Evolutionary conservation across 1,140 invertebrate species (phyloP), one percentile per base, ranked within the genome.

Genomic region (Bombus confusus): DNA sequence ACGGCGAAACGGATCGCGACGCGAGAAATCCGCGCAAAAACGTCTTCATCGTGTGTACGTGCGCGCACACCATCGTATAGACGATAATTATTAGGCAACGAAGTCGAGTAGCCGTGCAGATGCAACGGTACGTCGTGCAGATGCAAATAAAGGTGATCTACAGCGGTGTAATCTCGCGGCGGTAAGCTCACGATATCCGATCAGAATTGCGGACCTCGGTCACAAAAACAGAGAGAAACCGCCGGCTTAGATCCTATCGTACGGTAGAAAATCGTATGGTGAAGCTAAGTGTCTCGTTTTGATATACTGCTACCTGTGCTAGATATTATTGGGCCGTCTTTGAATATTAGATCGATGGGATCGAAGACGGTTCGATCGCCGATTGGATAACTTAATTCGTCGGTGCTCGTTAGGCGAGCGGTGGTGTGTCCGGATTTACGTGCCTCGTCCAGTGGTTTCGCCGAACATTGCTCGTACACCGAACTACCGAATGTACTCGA

Each of bases 91-190:
- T 91, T 88, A 86, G 83, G 71, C 82, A 34, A 81, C 83, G 71
- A 78, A 88, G 80, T 87, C 83, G 74, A 83, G 88, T 88, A 88
- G 90, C 85, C 74, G 86, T 80, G 83, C 80, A 75, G 87, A 89
- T 89, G 87, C 87, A 84, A 86, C 80, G 76, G 88, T 89, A 88
- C 88, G 88, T 89, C 87, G 87, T 89, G 88, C 88, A 79, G 85
- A 90, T 92, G 90, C 91, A 92, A 92, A 91, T 91, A 92, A 92
- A 92, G 88, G 83, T 90, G 88, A 92, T 92, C 88, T 89, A 89
- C 88, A 83, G 77, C 88, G 85, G 88, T 87, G 88, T 86, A 87
- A 89, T 89, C 88, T 88, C 86, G 82, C 88, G 85, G 88, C 84
- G 88, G 88, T 77, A 85, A 90, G 74, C 79, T 86, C 87, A 89